Evolutionary conservation across 2,113 vertebrate genomes (phyloP).

Genomic region (Scophthalmus maximus): DNA sequence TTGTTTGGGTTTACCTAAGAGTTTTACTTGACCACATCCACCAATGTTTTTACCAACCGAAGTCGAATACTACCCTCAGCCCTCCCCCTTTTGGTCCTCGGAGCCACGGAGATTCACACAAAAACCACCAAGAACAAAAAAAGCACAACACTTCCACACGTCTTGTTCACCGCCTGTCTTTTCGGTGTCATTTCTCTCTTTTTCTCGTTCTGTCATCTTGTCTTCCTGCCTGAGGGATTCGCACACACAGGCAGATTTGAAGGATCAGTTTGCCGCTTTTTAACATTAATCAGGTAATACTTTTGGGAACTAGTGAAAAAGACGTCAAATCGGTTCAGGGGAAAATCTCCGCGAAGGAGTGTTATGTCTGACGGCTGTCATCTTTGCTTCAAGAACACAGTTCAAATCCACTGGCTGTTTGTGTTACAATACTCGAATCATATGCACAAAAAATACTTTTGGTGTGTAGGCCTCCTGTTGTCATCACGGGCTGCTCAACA

Average conservation of each 20-base stretch:
- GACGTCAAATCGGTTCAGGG: background rate
- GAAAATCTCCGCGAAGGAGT: background rate
- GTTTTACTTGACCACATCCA: too few species aligned
- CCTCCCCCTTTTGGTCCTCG: background rate
- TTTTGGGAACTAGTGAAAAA: constrained; percentile 11
- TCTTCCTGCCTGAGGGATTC: background rate
- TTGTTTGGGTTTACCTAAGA: too few species aligned
- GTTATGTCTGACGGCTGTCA: background rate
- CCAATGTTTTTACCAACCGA: too few species aligned
- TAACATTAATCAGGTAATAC: constrained; percentile 6
- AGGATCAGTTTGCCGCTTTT: background rate
- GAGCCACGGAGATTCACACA: constrained; percentile 1
- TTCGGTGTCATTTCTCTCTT: background rate
- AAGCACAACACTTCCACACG: background rate
- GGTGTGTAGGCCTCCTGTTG: background rate
- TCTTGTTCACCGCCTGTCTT: background rate
- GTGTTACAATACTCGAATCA: background rate
- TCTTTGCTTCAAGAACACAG: background rate
- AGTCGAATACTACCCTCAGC: background rate
- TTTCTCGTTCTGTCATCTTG: background rate
- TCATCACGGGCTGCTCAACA: constrained; percentile 25
- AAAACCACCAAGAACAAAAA: background rate
- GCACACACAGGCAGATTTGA: background rate
- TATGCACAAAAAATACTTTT: constrained; percentile 4
- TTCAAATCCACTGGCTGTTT: background rate